Conservation (phyloP, 1,140 invertebrate species). For the Tribolium castaneum region DNA sequence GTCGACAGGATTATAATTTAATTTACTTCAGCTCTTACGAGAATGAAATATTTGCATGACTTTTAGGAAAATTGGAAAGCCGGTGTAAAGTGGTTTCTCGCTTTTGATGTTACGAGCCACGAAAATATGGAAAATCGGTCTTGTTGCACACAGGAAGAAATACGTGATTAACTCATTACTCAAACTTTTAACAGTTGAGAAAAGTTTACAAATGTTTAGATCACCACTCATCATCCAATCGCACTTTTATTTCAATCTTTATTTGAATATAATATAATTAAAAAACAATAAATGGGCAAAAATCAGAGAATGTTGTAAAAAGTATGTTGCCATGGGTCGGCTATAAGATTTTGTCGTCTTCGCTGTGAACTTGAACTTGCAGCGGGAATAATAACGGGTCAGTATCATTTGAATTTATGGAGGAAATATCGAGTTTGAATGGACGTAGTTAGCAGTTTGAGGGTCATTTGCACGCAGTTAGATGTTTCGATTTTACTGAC, state of each 20-base stretch:
- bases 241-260: no score
- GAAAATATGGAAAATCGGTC: no score
- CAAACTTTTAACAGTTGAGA: no score
- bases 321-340: no score
- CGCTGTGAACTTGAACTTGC: neutral
- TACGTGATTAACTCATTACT: no score
- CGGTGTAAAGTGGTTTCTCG: neutral
- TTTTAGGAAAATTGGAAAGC: neutral
- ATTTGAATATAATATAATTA: no score
- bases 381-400: neutral
- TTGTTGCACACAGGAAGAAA: no score
- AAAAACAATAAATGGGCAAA: no score
- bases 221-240: no score
- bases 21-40: neutral
- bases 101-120: neutral
- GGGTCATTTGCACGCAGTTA: slow-evolving; percentile 32
- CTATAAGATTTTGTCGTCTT: no score
- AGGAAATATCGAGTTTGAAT: neutral
- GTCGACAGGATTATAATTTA: slow-evolving; percentile 4
- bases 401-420: slow-evolving; percentile 14
- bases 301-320: no score
- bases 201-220: no score
- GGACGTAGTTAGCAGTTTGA: slow-evolving; percentile 15
- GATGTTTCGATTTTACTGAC: slow-evolving; percentile 30
- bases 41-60: slow-evolving; percentile 10